Base-by-base conservation (phyloP, 2,888 invertebrate species). In the Kryphioiulus occultus region DNA sequence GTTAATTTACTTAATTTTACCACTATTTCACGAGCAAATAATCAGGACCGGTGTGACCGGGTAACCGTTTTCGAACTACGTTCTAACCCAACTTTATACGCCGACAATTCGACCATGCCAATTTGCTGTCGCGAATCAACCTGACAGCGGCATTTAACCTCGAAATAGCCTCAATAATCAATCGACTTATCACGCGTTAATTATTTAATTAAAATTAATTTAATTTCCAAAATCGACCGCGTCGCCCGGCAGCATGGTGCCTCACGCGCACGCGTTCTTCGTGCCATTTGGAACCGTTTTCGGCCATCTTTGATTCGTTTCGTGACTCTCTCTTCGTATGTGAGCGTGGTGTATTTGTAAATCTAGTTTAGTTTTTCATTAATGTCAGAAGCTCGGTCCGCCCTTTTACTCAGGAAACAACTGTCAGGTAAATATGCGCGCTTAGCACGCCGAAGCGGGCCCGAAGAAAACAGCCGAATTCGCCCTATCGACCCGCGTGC, bases 321-420 rank as follows among this genome's bases (percentile, higher is more conserved):
- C 19, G n/a, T 35, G 35, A 17, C 32, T 83, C n/a, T 83, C 35
- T n/a, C 26, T 68, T 44, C 39, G 78, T 32, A 87, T 87, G 35
- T 78, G 17, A 82, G 30, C 30, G 53, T 32, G 85, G 47, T 87
- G 53, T 83, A 68, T 32, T 85, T 87, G 84, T 85, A 44, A 68
- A 44, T 88, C 39, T 44, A 35, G 59, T 89, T 87, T 87, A 85
- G 87, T 82, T 86, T 87, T 85, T 88, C 84, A 88, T 89, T 89
- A 88, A 90, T 90, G 90, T 89, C 89, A 89, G 90, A 90, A 89
- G 89, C 89, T 85, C 97, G 97, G 95, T 97, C 97, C 93, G 96
- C 97, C 93, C 95, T 97, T 94, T 94, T 97, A 94, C 94, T 97
- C 94, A 95, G 96, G 94, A 97, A 97, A 95, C 97, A 97, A 94